A percentile compares a stretch with the other conserved stretches of the same genome.
phyloP scores from a whole-genome alignment of 2,888 invertebrate genomes.

The Fragum sueziense region DNA sequence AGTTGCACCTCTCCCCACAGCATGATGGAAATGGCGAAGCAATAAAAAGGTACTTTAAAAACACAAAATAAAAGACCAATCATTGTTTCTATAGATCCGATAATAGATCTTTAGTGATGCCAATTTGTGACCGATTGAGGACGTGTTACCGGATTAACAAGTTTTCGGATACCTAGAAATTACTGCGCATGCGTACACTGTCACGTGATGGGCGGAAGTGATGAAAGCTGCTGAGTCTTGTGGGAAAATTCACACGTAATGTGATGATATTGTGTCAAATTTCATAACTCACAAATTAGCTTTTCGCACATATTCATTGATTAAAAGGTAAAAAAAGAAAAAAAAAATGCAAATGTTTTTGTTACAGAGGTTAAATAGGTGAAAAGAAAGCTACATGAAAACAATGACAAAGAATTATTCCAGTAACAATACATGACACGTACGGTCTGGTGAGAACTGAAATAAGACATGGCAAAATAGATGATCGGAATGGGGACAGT shows the following conservation, averaged over 20 bases:
- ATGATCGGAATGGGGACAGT: too few relatives aligned
- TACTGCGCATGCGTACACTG: neutral
- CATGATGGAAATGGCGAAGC: neutral
- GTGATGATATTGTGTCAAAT: slow-evolving; percentile 17
- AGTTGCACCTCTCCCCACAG: neutral
- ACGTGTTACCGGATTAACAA: slow-evolving; percentile 3
- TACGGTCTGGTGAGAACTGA: too few relatives aligned
- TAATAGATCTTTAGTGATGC: neutral
- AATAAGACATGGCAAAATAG: too few relatives aligned
- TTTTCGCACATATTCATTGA: slow-evolving; percentile 17
- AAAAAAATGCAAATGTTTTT: too few relatives aligned
- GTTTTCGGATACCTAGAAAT: neutral
- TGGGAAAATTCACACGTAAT: slow-evolving; percentile 50
- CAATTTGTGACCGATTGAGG: neutral
- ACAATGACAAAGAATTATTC: too few relatives aligned
- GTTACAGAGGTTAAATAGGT: too few relatives aligned
- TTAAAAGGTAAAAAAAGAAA: too few relatives aligned
- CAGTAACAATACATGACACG: too few relatives aligned
- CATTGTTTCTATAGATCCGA: neutral
- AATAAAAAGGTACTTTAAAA: neutral
- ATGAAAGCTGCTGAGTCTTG: slow-evolving; percentile 12
- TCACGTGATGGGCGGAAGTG: neutral
- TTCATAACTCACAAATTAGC: slow-evolving; percentile 15
- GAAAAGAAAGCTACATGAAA: too few relatives aligned
- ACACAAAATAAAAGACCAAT: neutral